Base-by-base conservation (phyloP, 2,113 vertebrate species). In the Aegithalos caudatus region DNA sequence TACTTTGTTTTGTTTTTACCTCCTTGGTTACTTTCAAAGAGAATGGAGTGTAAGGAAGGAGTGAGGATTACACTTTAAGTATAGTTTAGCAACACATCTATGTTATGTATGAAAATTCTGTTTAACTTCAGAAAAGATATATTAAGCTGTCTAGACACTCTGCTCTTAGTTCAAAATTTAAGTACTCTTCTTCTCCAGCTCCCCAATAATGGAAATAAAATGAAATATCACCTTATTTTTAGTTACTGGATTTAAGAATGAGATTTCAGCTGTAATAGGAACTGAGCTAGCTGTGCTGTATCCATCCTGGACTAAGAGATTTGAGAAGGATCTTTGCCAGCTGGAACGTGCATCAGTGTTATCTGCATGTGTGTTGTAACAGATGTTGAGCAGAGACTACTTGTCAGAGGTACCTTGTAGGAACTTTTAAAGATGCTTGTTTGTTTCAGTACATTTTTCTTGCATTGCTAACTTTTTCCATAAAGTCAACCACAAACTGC, bases 381-480 rank as follows among this genome's bases (percentile, higher is more conserved):
- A 97, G 96, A 96, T 97, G 94, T 95, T 96, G 84, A 96, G 67
- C 91, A 90, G 73, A 85, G 81, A 64, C 85, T 69, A n/a, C 64
- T 88, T 86, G 77, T 91, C 92, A 79, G 82, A 82, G 56, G 67
- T 96, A 91, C 73, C 58, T 88, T 58, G 10, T 88, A 92, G 92
- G 78, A 93, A 73, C 94, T 96, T 86, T 94, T 70, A 88, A 96
- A 97, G 91, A 92, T 86, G 58, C 81, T 90, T 92, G 56, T 88
- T 97, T 96, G 76, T 72, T 96, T 96, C 94, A 67, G 85, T 96
- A 81, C 90, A 66, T 97, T 96, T 96, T 97, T 97, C 94, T 97
- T 95, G 93, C 95, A 81, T 97, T 91, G 72, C 96, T 93, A 85
- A 88, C 42, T 95, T 97, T 96, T 98, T 98, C 98, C 97, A 95